Percentiles rank a stretch among this genome's conserved stretches.
phyloP scores from a whole-genome alignment of 2,797 vertebrate species.

The Ceryle rudis region DNA sequence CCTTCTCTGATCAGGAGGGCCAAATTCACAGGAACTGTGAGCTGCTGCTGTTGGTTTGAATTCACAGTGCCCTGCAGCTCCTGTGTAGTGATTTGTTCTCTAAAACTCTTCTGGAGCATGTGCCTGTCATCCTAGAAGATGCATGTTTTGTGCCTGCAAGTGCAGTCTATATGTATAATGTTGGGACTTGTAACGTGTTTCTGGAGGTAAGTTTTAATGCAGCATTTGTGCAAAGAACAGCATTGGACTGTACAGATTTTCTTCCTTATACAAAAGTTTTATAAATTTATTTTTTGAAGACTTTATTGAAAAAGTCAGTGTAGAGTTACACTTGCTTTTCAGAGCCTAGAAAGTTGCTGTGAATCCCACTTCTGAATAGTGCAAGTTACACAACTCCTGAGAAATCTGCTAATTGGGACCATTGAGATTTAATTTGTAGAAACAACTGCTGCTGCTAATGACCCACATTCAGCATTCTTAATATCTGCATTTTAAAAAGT shows the following conservation, averaged over 20 bases:
- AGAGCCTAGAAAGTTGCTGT: neutral
- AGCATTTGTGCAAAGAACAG: neutral
- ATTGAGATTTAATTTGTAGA: conserved; percentile 25
- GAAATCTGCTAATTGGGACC: conserved; percentile 43
- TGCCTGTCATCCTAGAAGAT: neutral
- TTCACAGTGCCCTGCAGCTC: neutral
- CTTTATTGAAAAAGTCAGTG: neutral
- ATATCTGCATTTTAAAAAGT: neutral
- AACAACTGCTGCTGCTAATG: neutral
- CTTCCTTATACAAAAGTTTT: neutral
- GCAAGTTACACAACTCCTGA: neutral
- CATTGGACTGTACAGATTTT: neutral
- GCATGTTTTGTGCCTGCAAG: no score
- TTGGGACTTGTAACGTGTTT: neutral
- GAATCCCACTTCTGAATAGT: neutral
- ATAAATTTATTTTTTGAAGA: neutral
- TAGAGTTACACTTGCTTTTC: neutral
- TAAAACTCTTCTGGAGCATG: no score
- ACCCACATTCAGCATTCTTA: neutral
- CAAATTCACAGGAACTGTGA: neutral
- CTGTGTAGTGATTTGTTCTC: neutral
- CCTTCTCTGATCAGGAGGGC: neutral
- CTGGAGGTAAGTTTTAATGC: neutral
- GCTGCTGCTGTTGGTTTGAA: neutral
- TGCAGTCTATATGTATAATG: neutral